These are phyloP conservation scores for Listrodromus nycthemerus DNA, from an alignment of 2,888 invertebrate genomes.

Conservation along the genomic window DNA sequence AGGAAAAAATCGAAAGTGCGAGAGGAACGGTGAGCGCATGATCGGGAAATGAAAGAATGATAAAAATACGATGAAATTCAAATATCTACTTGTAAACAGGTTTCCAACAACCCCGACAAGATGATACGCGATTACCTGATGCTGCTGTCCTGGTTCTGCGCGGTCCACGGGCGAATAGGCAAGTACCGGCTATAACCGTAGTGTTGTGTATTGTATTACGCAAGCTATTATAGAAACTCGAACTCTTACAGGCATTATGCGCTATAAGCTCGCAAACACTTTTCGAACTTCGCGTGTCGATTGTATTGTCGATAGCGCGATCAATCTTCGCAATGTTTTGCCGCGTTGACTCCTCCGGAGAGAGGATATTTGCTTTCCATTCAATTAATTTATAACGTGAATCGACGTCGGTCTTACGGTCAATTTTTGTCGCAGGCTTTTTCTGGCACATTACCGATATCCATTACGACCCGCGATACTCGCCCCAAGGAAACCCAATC, in stretches of 20 bases:
- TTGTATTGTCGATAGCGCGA: background rate
- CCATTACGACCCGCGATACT: slow-evolving; percentile 95
- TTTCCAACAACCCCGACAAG: slow-evolving; percentile 74
- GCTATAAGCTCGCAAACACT: background rate
- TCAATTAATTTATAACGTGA: background rate
- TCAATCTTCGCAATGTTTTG: background rate
- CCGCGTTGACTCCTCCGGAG: background rate
- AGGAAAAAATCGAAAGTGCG: background rate
- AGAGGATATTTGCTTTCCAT: no score
- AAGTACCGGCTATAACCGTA: slow-evolving; percentile 63
- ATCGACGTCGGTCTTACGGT: background rate
- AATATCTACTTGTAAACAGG: slow-evolving; percentile 71
- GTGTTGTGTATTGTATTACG: slow-evolving; percentile 3
- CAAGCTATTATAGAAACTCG: background rate
- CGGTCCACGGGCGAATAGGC: slow-evolving; percentile 81
- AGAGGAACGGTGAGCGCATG: background rate
- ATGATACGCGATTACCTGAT: slow-evolving; percentile 82
- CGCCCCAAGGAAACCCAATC: slow-evolving; percentile 90
- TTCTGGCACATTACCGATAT: slow-evolving; percentile 98
- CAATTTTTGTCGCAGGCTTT: slow-evolving; percentile 90
- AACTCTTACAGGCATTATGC: background rate
- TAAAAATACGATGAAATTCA: slow-evolving; percentile 11
- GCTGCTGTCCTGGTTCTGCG: slow-evolving; percentile 81
- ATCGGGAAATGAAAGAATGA: background rate
- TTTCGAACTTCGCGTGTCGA: background rate